Evolutionary conservation across 1,140 invertebrate species (phyloP).

Genomic region (Dinothrombium tinctorium): DNA sequence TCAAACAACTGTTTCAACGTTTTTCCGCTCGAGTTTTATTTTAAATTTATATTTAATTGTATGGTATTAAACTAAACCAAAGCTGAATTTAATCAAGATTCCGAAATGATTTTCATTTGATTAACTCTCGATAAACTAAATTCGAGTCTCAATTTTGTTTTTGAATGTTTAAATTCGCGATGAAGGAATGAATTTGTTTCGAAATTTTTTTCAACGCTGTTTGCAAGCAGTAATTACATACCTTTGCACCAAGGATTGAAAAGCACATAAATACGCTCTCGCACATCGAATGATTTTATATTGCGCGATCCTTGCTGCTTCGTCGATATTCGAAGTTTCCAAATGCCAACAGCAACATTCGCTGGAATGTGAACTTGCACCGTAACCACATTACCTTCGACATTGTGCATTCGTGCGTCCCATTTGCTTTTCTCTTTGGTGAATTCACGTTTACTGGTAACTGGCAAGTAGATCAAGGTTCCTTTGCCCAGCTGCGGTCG

Average conservation of each 20-base stretch:
- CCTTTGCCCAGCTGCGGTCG: slow-evolving; percentile 32
- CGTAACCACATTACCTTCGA: slow-evolving; percentile 20
- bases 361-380: slow-evolving; percentile 42
- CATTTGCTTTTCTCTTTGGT: slow-evolving; percentile 21
- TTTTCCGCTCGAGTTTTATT: too few relatives aligned
- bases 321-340: slow-evolving; percentile 62
- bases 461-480: slow-evolving; percentile 28
- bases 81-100: too few relatives aligned
- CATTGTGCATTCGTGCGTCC: slow-evolving; percentile 25
- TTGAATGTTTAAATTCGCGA: too few relatives aligned
- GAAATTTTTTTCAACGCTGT: too few relatives aligned
- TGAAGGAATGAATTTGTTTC: too few relatives aligned
- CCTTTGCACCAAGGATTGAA: slow-evolving; percentile 70
- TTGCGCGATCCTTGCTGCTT: slow-evolving; percentile 34
- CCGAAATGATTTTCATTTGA: too few relatives aligned
- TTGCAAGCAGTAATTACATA: slow-evolving; percentile 19
- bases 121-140: too few relatives aligned
- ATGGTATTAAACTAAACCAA: too few relatives aligned
- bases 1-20: too few relatives aligned
- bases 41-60: too few relatives aligned
- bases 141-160: too few relatives aligned
- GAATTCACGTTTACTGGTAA: slow-evolving; percentile 23
- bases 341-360: slow-evolving; percentile 52
- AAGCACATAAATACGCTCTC: slow-evolving; percentile 42
- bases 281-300: slow-evolving; percentile 51